These are phyloP conservation scores for Ceramica pisi DNA, from an alignment of 2,888 invertebrate genomes.

Conservation along the genomic window DNA sequence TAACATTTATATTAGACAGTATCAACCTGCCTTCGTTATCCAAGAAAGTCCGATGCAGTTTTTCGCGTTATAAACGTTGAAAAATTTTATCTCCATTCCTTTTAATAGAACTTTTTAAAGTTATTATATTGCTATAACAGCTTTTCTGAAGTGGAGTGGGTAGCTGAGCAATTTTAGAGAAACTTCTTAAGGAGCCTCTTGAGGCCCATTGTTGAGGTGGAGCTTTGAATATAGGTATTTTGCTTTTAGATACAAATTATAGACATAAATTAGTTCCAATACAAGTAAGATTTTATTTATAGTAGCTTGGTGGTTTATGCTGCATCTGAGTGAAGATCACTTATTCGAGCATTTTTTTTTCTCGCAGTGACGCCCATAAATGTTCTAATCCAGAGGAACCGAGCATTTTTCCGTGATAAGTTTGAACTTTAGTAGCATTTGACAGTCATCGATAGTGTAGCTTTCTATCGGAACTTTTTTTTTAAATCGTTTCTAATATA, in stretches of 20 bases:
- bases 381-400: no score
- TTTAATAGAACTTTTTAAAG: slow-evolving; percentile 54
- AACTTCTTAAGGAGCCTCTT: slow-evolving; percentile 16
- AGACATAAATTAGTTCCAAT: background rate
- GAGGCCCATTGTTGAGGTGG: background rate
- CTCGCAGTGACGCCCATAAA: no score
- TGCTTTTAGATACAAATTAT: background rate
- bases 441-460: no score
- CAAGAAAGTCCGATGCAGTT: slow-evolving; percentile 55
- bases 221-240: slow-evolving; percentile 4
- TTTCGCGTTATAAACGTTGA: slow-evolving; percentile 51
- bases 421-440: no score
- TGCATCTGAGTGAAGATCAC: no score
- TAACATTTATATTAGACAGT: slow-evolving; percentile 51
- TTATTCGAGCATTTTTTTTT: no score
- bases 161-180: background rate
- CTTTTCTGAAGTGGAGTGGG: slow-evolving; percentile 21
- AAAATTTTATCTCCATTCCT: slow-evolving; percentile 55
- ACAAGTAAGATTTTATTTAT: background rate
- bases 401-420: no score
- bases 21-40: slow-evolving; percentile 45
- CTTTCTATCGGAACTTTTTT: no score
- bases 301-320: background rate
- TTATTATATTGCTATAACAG: slow-evolving; percentile 30
- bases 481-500: no score